These are phyloP conservation scores for Haplochromis burtoni DNA, from an alignment of 2,113 vertebrate genomes.

Conservation along the genomic window DNA sequence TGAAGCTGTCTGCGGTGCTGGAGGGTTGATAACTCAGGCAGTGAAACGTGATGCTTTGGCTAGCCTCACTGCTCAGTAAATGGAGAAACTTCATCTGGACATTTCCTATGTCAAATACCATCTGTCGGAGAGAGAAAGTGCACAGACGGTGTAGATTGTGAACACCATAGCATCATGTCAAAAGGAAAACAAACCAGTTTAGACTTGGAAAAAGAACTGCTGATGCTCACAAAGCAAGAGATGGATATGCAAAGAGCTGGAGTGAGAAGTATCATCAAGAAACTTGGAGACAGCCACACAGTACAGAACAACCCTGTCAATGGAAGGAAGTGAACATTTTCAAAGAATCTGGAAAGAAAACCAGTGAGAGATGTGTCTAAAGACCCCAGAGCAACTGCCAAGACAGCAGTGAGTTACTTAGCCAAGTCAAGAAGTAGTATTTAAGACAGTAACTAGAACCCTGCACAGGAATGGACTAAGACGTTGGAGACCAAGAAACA, in stretches of 20 bases:
- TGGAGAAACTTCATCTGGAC: slow-evolving; percentile 99
- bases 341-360: background rate
- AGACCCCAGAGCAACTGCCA: background rate
- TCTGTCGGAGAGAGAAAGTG: slow-evolving; percentile 54
- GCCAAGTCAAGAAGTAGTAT: background rate
- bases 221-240: background rate
- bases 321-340: background rate
- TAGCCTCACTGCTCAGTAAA: slow-evolving; percentile 88
- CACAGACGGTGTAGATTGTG: background rate
- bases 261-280: background rate
- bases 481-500: background rate
- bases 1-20: slow-evolving; percentile 30
- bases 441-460: background rate
- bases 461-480: background rate
- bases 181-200: background rate
- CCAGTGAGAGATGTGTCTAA: background rate
- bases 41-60: slow-evolving; percentile 84
- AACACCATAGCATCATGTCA: background rate
- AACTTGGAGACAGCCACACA: background rate
- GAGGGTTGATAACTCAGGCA: slow-evolving; percentile 74
- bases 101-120: slow-evolving; percentile 84
- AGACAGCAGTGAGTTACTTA: background rate
- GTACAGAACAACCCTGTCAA: background rate
- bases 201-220: background rate
- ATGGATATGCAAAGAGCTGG: background rate